These are phyloP conservation scores for Pteronura brasiliensis DNA, from an alignment of 2,113 vertebrate genomes.

Conservation along the genomic window DNA sequence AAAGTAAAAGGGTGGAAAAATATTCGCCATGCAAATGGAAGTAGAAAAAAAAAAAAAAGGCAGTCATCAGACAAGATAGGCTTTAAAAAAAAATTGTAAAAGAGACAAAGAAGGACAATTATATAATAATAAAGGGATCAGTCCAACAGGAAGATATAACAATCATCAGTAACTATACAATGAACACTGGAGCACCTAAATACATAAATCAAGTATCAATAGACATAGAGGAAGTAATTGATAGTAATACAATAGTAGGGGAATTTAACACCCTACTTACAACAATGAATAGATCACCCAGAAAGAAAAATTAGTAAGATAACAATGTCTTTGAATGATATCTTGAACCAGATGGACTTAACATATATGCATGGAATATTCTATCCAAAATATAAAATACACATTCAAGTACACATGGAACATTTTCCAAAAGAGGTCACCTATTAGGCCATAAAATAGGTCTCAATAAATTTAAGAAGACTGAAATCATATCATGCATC, in stretches of 20 bases:
- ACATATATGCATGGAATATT: not conserved
- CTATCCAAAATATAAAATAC: not conserved
- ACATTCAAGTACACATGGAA: not conserved
- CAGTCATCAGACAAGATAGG: not conserved
- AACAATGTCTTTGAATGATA: not conserved
- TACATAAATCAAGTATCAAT: not conserved
- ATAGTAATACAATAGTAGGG: not conserved
- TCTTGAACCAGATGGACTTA: not conserved
- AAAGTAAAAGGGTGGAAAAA: not conserved
- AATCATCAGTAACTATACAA: not conserved
- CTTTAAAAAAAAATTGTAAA: not conserved
- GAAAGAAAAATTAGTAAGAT: not conserved
- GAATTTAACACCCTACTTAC: not conserved
- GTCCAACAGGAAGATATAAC: not conserved
- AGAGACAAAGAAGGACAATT: not conserved
- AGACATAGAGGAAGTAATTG: not conserved
- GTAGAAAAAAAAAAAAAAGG: not conserved
- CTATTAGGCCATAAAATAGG: not conserved
- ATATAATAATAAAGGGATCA: too few relatives aligned
- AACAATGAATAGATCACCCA: not conserved
- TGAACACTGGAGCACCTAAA: not conserved
- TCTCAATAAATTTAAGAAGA: not conserved
- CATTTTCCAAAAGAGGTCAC: not conserved
- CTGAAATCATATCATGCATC: not conserved
- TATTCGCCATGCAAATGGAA: not conserved